These are phyloP conservation scores for Heloderma charlesbogerti DNA, from an alignment of 2,113 vertebrate species.

Conservation along the genomic window DNA sequence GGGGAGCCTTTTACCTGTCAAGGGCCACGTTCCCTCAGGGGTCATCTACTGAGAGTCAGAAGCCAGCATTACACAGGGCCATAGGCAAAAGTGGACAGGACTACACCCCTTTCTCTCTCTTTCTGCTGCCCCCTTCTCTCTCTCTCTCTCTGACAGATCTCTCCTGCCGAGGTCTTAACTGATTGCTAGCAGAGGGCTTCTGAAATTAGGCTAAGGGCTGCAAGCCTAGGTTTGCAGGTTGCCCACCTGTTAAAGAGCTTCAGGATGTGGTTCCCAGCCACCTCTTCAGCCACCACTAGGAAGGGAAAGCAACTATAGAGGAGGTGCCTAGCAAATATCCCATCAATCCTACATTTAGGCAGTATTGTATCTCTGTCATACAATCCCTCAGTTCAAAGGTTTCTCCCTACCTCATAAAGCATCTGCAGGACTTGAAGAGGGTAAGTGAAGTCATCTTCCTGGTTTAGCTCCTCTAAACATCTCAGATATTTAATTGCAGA, in stretches of 20 bases:
- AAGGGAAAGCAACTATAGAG: background rate
- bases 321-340: background rate
- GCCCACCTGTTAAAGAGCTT: background rate
- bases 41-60: background rate
- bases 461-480: fast-evolving
- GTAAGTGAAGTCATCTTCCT: fast-evolving
- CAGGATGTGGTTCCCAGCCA: background rate
- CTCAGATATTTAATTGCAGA: fast-evolving
- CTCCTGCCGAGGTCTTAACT: no score
- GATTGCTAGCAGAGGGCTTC: background rate
- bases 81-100: background rate
- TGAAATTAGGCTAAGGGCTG: background rate
- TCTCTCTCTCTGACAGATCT: background rate
- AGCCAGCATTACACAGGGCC: background rate
- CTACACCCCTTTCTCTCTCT: background rate
- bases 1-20: background rate
- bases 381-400: background rate
- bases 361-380: background rate
- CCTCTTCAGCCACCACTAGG: background rate
- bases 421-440: conserved; percentile 54
- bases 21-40: background rate
- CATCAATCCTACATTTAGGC: background rate
- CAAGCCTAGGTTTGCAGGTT: background rate
- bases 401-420: conserved; percentile 65
- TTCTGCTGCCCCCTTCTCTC: no score